phyloP scores from a whole-genome alignment of 2,888 invertebrate genomes.

The Plebejus argus region DNA sequence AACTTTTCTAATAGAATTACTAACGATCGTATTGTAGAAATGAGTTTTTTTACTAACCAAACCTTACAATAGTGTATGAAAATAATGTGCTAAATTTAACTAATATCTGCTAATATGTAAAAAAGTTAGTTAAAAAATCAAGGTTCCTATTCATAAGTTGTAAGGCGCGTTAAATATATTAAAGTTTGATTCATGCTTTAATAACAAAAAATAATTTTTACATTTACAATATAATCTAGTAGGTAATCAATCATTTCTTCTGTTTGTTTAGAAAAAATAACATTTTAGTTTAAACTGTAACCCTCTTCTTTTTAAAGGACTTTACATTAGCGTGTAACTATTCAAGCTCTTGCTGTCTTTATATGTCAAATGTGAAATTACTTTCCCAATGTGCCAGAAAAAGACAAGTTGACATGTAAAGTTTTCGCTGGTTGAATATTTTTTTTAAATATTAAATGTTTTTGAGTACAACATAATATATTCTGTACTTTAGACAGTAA shows the following conservation, averaged over 20 bases:
- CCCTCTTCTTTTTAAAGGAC: neutral
- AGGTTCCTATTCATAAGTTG: slow-evolving; percentile 10
- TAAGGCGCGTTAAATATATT: neutral
- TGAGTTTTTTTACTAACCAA: neutral
- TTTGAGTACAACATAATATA: neutral
- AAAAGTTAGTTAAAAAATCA: neutral
- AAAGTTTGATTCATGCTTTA: neutral
- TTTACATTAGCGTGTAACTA: neutral
- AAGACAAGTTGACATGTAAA: neutral
- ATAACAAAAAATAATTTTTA: neutral
- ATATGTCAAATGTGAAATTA: too few species aligned
- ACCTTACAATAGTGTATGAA: neutral
- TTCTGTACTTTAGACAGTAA: neutral
- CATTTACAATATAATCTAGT: neutral
- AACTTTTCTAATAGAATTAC: neutral
- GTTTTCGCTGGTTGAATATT: neutral
- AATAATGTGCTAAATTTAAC: neutral
- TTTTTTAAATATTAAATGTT: neutral
- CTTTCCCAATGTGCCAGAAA: neutral
- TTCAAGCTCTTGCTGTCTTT: too few species aligned
- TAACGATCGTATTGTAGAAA: neutral
- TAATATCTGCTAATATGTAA: neutral
- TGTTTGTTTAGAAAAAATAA: neutral
- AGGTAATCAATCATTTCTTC: neutral
- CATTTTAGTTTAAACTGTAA: neutral